Conservation (phyloP, 2,888 invertebrate genomes). For the Psylliodes chrysocephalus region DNA sequence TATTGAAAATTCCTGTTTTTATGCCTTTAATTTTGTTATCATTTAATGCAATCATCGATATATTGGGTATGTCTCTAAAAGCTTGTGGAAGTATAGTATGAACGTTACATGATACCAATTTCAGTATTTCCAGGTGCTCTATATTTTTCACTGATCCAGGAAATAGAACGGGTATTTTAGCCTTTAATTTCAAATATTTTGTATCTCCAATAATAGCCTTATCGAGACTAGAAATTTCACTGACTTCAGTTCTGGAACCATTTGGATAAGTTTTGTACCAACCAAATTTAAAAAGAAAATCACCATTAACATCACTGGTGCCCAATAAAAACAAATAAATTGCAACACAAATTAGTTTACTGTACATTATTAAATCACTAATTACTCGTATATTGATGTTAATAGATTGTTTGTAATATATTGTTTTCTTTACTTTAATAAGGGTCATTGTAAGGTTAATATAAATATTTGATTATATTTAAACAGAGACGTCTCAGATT, state of each 20-base stretch:
- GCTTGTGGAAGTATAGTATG: slow-evolving; percentile 33
- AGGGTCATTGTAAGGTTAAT: not conserved
- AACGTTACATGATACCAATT: slow-evolving; percentile 40
- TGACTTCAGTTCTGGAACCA: slow-evolving; percentile 28
- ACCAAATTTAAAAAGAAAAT: slow-evolving; percentile 41
- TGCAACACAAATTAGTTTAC: not conserved
- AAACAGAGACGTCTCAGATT: too few relatives aligned
- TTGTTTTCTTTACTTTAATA: not conserved
- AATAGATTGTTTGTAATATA: slow-evolving; percentile 1
- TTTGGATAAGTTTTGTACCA: slow-evolving; percentile 41
- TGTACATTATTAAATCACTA: slow-evolving; percentile 6
- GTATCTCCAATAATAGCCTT: slow-evolving; percentile 33
- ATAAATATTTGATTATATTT: not conserved
- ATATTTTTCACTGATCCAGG: slow-evolving; percentile 46
- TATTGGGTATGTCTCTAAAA: slow-evolving; percentile 43
- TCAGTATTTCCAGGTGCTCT: slow-evolving; percentile 47
- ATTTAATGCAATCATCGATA: slow-evolving; percentile 40
- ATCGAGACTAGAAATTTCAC: slow-evolving; percentile 37
- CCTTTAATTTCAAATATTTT: slow-evolving; percentile 42
- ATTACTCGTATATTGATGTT: not conserved
- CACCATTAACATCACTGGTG: slow-evolving; percentile 5
- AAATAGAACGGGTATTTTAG: slow-evolving; percentile 37
- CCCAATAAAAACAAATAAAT: slow-evolving; percentile 9
- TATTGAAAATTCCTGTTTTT: slow-evolving; percentile 46
- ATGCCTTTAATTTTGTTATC: slow-evolving; percentile 47